phyloP scores from a whole-genome alignment of 2,888 invertebrate species.

The Phania funesta region DNA sequence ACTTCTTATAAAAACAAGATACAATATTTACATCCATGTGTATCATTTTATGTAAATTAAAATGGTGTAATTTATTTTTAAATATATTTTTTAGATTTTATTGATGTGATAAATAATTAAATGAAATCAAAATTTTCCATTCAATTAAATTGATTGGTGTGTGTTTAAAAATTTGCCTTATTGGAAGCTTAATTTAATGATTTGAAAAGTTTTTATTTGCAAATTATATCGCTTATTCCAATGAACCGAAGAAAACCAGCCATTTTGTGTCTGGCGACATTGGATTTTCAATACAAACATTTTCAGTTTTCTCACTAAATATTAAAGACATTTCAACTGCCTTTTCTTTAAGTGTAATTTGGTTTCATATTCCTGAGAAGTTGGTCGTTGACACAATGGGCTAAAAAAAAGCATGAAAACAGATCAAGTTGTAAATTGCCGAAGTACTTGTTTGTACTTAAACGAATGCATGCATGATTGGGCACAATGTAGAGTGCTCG shows the following conservation, averaged over 20 bases:
- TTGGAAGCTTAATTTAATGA: slow-evolving; percentile 52
- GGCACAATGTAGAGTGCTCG: too few relatives aligned
- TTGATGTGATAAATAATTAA: slow-evolving; percentile 51
- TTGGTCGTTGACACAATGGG: background rate
- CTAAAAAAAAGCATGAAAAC: background rate
- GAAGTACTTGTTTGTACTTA: background rate
- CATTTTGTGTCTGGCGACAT: too few relatives aligned
- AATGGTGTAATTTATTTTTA: slow-evolving; percentile 52
- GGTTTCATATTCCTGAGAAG: background rate
- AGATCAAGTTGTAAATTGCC: background rate
- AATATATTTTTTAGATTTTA: slow-evolving; percentile 36
- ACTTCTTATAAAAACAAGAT: slow-evolving; percentile 50
- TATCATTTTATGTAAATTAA: too few relatives aligned
- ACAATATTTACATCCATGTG: too few relatives aligned
- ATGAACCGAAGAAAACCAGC: slow-evolving; percentile 2
- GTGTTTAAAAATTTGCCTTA: slow-evolving; percentile 39
- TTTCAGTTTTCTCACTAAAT: background rate
- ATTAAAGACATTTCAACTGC: background rate
- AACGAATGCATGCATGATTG: too few relatives aligned
- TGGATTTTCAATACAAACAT: background rate
- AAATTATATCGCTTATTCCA: slow-evolving; percentile 14
- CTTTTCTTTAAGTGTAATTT: slow-evolving; percentile 7
- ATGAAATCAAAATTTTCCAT: slow-evolving; percentile 49
- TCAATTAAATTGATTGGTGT: slow-evolving; percentile 57
- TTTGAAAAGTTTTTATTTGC: slow-evolving; percentile 44